Evolutionary conservation across 2,797 vertebrate genomes (phyloP), one percentile per base, ranked within the genome.

Genomic region (Synanceia verrucosa): DNA sequence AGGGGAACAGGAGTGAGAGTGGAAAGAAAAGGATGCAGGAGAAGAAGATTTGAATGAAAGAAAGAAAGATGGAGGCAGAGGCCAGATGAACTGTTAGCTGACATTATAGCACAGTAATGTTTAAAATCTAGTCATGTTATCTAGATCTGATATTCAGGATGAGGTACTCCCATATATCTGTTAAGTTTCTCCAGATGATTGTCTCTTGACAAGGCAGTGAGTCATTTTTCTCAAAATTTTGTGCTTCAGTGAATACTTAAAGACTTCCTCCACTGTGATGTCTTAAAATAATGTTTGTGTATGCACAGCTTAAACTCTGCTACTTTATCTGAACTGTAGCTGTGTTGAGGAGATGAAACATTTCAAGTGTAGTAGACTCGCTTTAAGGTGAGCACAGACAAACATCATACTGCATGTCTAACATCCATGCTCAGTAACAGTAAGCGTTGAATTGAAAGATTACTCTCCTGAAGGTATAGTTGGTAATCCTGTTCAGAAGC

Each of bases 21-120:
- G 57, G 51, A 31, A n/a, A 47, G 58, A 44, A 29, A 70, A 16
- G 33, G 37, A 69, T 29, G 41, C 63, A 48, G 18, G 48, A 34
- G 50, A 79, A 33, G n/a, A n/a, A 51, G 73, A 78, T 71, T 4
- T 24, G 39, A 57, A 74, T 28, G 73, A 64, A 33, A 72, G 44
- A 58, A 31, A 31, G 43, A 76, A 58, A 51, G 44, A 74, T 23
- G 48, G 46, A 37, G 39, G 43, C 43, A 52, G 8, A 43, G 55
- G 33, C 48, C 55, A 71, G 60, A 41, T 55, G 36, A 36, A 46
- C 21, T 72, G 19, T 58, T 70, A 57, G 33, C 9, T 29, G 39
- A 51, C 16, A 41, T 29, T 64, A 56, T 7, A 41, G 47, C 28
- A 44, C 7, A 9, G 6, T 34, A 21, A 6, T 21, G n/a, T 53